Conservation (phyloP, 1,140 invertebrate genomes). For the Oryctes rhinoceros region DNA sequence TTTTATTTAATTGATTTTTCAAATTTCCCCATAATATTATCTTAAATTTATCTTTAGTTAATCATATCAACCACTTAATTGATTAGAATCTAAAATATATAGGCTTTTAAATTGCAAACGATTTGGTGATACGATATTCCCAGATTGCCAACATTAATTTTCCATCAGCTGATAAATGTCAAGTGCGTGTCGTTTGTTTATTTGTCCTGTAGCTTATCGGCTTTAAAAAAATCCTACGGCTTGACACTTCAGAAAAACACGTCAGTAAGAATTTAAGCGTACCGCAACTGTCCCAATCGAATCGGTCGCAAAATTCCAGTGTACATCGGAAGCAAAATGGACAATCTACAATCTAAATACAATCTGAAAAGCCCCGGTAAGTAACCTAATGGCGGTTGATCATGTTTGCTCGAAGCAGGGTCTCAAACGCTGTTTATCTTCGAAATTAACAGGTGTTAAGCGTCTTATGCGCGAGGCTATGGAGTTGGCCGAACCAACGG, state of each 20-base stretch:
- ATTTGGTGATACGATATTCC: no score
- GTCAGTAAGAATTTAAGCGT: slow-evolving; percentile 28
- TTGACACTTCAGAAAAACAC: slow-evolving; percentile 26
- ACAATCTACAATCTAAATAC: slow-evolving; percentile 52
- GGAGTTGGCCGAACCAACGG: slow-evolving; percentile 85
- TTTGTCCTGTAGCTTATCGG: neutral
- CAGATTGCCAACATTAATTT: neutral
- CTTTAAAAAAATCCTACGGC: neutral
- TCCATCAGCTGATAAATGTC: slow-evolving; percentile 32
- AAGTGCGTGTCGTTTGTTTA: slow-evolving; percentile 40
- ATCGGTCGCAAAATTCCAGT: slow-evolving; percentile 26
- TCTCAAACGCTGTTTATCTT: slow-evolving; percentile 10
- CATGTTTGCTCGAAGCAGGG: neutral
- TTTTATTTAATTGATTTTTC: no score
- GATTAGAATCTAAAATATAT: no score
- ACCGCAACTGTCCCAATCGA: neutral
- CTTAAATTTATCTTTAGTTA: no score
- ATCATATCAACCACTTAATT: no score
- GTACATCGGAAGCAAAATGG: neutral
- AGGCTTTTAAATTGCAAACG: no score
- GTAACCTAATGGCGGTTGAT: slow-evolving; percentile 38
- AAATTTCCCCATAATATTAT: no score
- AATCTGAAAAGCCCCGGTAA: slow-evolving; percentile 60
- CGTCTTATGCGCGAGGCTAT: slow-evolving; percentile 91
- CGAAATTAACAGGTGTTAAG: slow-evolving; percentile 82